Conservation (phyloP, 1,140 invertebrate genomes). For the Camponotus floridanus region DNA sequence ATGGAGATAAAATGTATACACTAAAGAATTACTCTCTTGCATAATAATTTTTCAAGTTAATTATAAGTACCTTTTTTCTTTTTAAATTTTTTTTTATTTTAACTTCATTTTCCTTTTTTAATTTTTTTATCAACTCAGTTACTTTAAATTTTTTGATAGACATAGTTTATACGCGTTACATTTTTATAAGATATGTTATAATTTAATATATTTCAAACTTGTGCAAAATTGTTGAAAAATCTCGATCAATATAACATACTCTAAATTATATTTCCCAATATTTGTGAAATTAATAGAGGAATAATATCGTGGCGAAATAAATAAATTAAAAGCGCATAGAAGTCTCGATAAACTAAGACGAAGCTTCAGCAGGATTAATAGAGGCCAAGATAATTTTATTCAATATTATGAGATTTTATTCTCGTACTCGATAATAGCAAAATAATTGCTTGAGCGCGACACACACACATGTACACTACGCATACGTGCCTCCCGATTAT, state of each 20-base stretch:
- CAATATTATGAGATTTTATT: neutral
- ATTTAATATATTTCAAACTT: neutral
- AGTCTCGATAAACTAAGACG: neutral
- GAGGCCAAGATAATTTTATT: neutral
- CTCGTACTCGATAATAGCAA: neutral
- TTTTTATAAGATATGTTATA: no score
- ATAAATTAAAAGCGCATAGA: neutral
- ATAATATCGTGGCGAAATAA: neutral
- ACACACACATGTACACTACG: neutral
- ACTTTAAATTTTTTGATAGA: no score
- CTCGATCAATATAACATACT: neutral
- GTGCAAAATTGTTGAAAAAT: neutral
- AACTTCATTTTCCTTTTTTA: neutral
- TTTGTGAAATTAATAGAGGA: neutral
- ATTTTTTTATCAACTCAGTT: neutral
- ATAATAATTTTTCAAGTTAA: no score
- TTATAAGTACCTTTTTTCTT: no score
- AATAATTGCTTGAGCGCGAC: neutral
- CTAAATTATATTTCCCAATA: neutral
- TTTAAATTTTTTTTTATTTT: constrained; percentile 13
- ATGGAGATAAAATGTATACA: no score
- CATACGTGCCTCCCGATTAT: neutral
- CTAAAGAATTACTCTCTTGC: no score
- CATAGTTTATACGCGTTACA: no score
- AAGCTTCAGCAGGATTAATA: neutral